These are phyloP conservation scores for Sebastes jordani DNA, from an alignment of 2,797 vertebrate species.

Conservation along the genomic window DNA sequence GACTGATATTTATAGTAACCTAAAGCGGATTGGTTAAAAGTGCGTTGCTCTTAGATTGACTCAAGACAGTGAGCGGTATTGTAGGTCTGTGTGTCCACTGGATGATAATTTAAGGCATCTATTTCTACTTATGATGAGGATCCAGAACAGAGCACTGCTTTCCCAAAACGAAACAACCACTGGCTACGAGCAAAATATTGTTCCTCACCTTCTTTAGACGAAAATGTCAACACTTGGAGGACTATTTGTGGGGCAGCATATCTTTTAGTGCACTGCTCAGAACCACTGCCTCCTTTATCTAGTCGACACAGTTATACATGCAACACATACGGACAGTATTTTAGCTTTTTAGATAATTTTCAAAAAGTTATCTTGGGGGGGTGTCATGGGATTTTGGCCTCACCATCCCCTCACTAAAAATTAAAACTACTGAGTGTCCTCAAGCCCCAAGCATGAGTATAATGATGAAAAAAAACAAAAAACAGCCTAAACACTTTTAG, in stretches of 20 bases:
- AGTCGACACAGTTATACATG: conserved; percentile 54
- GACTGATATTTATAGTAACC: conserved; percentile 53
- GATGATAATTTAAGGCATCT: conserved; percentile 76
- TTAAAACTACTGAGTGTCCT: conserved; percentile 87
- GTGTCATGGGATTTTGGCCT: conserved; percentile 75
- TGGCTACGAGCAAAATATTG: not conserved
- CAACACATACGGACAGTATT: conserved; percentile 69
- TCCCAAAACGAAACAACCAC: conserved; percentile 3
- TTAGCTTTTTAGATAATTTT: conserved; percentile 74
- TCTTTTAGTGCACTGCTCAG: conserved; percentile 30
- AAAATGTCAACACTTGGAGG: conserved; percentile 18
- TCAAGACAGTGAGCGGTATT: conserved; percentile 34
- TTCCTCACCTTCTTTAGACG: not conserved
- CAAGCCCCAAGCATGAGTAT: conserved; percentile 80
- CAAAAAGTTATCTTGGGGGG: conserved; percentile 82
- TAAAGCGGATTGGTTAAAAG: conserved; percentile 64
- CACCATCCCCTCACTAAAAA: conserved; percentile 76
- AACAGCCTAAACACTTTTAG: conserved; percentile 81
- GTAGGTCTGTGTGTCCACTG: conserved; percentile 16
- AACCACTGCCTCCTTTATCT: conserved; percentile 31
- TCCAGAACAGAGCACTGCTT: conserved; percentile 30
- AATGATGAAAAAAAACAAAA: conserved; percentile 62
- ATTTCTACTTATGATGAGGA: conserved; percentile 59
- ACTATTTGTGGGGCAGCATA: not conserved
- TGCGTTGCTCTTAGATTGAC: conserved; percentile 66